phyloP scores from a whole-genome alignment of 1,140 invertebrate genomes.

The Drosophila virilis region DNA sequence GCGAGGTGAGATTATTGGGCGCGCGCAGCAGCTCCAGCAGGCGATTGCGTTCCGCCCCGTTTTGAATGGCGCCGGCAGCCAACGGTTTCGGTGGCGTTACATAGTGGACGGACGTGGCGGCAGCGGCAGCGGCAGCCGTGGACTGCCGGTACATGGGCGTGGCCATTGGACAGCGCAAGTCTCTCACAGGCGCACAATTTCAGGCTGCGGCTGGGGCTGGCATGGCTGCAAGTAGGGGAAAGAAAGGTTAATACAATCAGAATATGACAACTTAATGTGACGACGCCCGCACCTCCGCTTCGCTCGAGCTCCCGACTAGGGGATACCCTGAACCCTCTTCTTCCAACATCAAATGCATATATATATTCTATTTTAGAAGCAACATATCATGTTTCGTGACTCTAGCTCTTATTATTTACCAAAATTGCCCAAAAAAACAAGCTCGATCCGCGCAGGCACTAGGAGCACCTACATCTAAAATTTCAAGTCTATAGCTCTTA shows the following conservation, averaged over 20 bases:
- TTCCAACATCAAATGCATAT: too few species aligned
- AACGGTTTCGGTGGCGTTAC: constrained; percentile 37
- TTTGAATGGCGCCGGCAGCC: constrained; percentile 59
- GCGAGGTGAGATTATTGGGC: constrained; percentile 69
- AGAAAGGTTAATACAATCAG: constrained; percentile 14
- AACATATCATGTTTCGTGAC: too few species aligned
- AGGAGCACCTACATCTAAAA: too few species aligned
- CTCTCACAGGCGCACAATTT: constrained; percentile 26
- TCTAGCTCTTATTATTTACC: too few species aligned
- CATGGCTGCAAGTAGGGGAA: constrained; percentile 29
- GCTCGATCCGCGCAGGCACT: too few species aligned
- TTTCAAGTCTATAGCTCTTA: too few species aligned
- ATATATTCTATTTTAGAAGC: too few species aligned
- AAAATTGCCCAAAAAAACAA: too few species aligned
- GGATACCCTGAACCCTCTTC: too few species aligned
- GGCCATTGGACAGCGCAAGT: constrained; percentile 31
- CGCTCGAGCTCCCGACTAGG: too few species aligned
- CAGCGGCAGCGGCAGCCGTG: constrained; percentile 22
- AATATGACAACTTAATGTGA: constrained; percentile 38
- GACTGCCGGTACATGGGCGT: constrained; percentile 63
- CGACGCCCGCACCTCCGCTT: constrained; percentile 20
- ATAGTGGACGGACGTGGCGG: constrained; percentile 28
- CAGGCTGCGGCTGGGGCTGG: constrained; percentile 7
- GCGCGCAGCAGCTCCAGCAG: constrained; percentile 70
- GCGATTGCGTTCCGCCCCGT: constrained; percentile 58